A percentile compares a stretch with the other conserved stretches of the same genome.
phyloP scores from a whole-genome alignment of 1,140 invertebrate genomes.

The Schlechtendalia chinensis region DNA sequence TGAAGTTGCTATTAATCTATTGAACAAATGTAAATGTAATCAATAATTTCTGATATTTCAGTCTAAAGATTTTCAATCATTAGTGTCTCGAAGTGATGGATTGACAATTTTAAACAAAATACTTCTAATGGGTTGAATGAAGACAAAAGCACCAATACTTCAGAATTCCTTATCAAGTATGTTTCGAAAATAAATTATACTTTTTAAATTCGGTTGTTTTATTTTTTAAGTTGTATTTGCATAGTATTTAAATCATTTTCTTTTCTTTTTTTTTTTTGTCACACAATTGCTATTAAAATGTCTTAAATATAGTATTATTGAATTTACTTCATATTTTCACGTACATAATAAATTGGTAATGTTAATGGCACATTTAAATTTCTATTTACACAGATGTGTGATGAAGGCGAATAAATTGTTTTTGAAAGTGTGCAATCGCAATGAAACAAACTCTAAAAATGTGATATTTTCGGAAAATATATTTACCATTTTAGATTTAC shows the following conservation, averaged over 20 bases:
- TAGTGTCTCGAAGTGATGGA: constrained; percentile 31
- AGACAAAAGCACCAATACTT: constrained; percentile 1
- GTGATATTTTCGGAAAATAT: constrained; percentile 31
- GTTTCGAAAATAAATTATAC: not conserved
- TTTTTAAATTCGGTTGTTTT: too few relatives aligned
- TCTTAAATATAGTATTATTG: too few relatives aligned
- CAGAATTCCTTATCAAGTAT: constrained; percentile 22
- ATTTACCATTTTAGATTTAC: constrained; percentile 41
- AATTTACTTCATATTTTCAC: too few relatives aligned
- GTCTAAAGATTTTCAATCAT: constrained; percentile 44
- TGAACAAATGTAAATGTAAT: too few relatives aligned
- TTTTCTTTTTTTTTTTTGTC: too few relatives aligned
- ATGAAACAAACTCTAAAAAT: constrained; percentile 16
- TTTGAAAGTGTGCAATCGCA: constrained; percentile 35
- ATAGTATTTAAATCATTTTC: too few relatives aligned
- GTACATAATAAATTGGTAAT: not conserved
- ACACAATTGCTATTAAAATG: too few relatives aligned
- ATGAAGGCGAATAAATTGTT: constrained; percentile 29
- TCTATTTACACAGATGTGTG: not conserved
- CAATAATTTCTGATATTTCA: not conserved
- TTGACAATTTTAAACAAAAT: constrained; percentile 32
- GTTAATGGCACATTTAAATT: not conserved
- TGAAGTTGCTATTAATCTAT: too few relatives aligned
- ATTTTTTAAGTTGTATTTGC: too few relatives aligned
- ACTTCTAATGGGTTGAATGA: constrained; percentile 27